Evolutionary conservation across 2,888 invertebrate genomes (phyloP).

Genomic region (Ceramica pisi): DNA sequence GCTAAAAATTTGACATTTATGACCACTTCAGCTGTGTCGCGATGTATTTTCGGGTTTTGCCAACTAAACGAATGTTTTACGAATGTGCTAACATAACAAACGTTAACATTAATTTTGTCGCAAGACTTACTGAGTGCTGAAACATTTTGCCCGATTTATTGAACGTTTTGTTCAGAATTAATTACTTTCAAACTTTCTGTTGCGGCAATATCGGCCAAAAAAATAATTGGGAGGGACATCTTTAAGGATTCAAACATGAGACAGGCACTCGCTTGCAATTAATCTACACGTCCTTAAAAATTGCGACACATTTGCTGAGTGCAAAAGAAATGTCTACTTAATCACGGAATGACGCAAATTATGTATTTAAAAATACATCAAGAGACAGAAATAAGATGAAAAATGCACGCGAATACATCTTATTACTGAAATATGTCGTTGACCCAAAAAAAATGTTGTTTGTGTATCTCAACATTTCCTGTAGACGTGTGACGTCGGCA

Average conservation of each 20-base stretch:
- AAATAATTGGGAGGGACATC: slow-evolving; percentile 14
- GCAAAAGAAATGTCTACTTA: slow-evolving; percentile 28
- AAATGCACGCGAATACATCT: slow-evolving; percentile 45
- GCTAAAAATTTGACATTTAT: slow-evolving; percentile 60
- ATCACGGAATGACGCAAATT: slow-evolving; percentile 58
- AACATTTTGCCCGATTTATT: slow-evolving; percentile 52
- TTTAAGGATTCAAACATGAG: slow-evolving; percentile 15
- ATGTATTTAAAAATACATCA: slow-evolving; percentile 46
- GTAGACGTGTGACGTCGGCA: slow-evolving; percentile 5
- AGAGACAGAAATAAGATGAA: slow-evolving; percentile 38
- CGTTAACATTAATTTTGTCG: slow-evolving; percentile 57
- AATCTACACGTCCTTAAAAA: slow-evolving; percentile 32
- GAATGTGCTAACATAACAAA: slow-evolving; percentile 59
- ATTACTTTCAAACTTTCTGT: slow-evolving; percentile 23
- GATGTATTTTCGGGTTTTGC: slow-evolving; percentile 54
- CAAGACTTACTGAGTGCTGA: slow-evolving; percentile 40
- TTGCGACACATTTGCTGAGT: slow-evolving; percentile 18
- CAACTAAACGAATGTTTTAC: slow-evolving; percentile 57
- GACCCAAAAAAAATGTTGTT: slow-evolving; percentile 44
- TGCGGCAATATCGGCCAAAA: background rate
- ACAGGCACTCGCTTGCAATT: slow-evolving; percentile 2
- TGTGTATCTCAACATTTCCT: slow-evolving; percentile 36
- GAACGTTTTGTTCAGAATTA: slow-evolving; percentile 34
- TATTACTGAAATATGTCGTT: slow-evolving; percentile 44
- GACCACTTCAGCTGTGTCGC: slow-evolving; percentile 40